phyloP scores from a whole-genome alignment of 2,113 vertebrate genomes.

The Corynorhinus townsendii region DNA sequence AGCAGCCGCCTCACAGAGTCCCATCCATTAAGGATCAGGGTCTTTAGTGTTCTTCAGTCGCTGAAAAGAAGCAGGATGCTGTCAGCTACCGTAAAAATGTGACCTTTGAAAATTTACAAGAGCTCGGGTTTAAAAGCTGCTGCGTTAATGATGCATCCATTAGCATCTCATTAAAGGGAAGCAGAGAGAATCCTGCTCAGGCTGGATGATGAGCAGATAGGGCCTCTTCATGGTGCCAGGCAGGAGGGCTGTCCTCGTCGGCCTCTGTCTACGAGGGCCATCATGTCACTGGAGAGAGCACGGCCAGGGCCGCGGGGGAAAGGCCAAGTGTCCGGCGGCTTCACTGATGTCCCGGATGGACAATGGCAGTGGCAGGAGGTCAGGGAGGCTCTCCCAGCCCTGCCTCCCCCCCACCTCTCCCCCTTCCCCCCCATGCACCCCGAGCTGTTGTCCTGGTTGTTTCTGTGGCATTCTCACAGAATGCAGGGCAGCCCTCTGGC shows the following conservation, averaged over 20 bases:
- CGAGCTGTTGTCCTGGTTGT: background rate
- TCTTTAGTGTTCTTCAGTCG: constrained; percentile 60
- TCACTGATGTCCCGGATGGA: background rate
- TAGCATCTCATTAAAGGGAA: constrained; percentile 78
- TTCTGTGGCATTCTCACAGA: background rate
- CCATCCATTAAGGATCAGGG: background rate
- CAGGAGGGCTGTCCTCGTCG: background rate
- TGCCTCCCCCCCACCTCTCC: background rate
- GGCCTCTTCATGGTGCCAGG: background rate
- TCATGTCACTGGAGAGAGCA: background rate
- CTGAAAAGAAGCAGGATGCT: constrained; percentile 52
- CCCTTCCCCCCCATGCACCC: no score
- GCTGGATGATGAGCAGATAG: background rate
- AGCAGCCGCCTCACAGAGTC: background rate
- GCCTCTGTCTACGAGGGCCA: background rate
- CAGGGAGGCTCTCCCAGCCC: background rate
- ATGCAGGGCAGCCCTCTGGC: no score
- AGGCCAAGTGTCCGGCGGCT: background rate
- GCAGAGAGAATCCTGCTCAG: background rate
- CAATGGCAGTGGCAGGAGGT: background rate
- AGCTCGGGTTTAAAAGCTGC: constrained; percentile 74
- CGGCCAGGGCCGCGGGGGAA: background rate
- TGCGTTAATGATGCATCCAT: constrained; percentile 81
- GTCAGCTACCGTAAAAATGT: constrained; percentile 67
- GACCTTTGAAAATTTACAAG: constrained; percentile 81